Evolutionary conservation across 2,888 invertebrate species (phyloP).

Genomic region (Amblyjoppa fuscipennis): DNA sequence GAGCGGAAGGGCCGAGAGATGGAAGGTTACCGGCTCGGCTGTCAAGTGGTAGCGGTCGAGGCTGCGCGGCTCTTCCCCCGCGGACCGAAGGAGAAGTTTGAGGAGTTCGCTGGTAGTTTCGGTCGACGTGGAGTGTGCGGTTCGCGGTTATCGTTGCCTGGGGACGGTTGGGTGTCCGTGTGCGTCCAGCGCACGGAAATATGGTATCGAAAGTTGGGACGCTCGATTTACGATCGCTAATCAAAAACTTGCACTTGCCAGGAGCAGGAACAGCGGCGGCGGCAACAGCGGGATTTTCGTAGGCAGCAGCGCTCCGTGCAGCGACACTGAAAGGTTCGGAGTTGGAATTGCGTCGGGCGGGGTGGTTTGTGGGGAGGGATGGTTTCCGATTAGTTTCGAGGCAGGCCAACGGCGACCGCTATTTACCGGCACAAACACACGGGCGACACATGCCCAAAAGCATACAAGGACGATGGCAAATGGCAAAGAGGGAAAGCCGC

Average conservation of each 20-base stretch:
- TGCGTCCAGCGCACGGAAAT: slow-evolving; percentile 51
- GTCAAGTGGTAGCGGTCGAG: slow-evolving; percentile 56
- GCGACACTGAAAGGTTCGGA: slow-evolving; percentile 21
- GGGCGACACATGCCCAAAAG: background rate
- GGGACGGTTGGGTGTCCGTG: background rate
- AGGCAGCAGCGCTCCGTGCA: background rate
- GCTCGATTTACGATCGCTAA: slow-evolving; percentile 77
- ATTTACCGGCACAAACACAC: slow-evolving; percentile 26
- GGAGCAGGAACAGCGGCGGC: slow-evolving; percentile 16
- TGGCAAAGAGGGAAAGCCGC: slow-evolving; percentile 33
- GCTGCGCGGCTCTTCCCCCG: background rate
- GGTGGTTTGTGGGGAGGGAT: background rate
- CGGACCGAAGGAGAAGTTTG: slow-evolving; percentile 60
- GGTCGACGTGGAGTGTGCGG: slow-evolving; percentile 53
- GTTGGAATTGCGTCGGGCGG: slow-evolving; percentile 53
- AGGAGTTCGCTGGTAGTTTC: slow-evolving; percentile 60
- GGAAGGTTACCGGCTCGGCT: slow-evolving; percentile 30
- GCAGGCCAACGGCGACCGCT: slow-evolving; percentile 44
- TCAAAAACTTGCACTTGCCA: slow-evolving; percentile 76
- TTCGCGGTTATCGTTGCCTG: slow-evolving; percentile 47
- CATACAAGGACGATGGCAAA: slow-evolving; percentile 9
- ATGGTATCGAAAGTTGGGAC: slow-evolving; percentile 73
- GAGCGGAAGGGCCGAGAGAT: slow-evolving; percentile 27
- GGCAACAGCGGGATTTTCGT: background rate
- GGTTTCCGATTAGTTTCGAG: slow-evolving; percentile 52